These are phyloP conservation scores for Mystacides longicornis DNA, from an alignment of 2,888 invertebrate genomes.

Conservation along the genomic window DNA sequence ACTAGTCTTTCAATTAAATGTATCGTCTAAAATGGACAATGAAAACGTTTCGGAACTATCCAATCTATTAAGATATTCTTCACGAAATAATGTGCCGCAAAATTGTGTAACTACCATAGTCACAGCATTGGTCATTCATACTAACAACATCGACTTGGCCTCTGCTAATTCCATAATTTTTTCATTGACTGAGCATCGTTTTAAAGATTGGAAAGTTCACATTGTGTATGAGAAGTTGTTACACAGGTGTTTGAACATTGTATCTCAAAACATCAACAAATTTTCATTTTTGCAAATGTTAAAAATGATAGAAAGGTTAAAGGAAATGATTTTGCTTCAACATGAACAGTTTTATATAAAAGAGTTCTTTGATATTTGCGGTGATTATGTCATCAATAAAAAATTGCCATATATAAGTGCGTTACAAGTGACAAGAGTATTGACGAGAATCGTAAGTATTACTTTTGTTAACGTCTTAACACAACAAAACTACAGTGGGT, in stretches of 20 bases:
- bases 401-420: conserved; percentile 45
- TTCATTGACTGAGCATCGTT: conserved; percentile 42
- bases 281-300: conserved; percentile 45
- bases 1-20: conserved; percentile 56
- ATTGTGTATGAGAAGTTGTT: conserved; percentile 45
- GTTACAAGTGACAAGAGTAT: conserved; percentile 44
- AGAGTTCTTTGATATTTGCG: conserved; percentile 49
- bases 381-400: conserved; percentile 45
- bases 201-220: conserved; percentile 27
- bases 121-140: conserved; percentile 42
- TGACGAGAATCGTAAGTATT: conserved; percentile 50
- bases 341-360: conserved; percentile 51
- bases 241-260: conserved; percentile 44
- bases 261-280: conserved; percentile 40
- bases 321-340: conserved; percentile 40
- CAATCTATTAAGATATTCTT: conserved; percentile 49
- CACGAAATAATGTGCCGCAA: conserved; percentile 44
- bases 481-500: no score
- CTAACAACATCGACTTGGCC: conserved; percentile 39
- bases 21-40: conserved; percentile 50
- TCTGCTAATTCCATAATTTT: conserved; percentile 48
- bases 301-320: conserved; percentile 43
- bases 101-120: conserved; percentile 48
- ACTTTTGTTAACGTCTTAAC: not conserved
- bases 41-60: conserved; percentile 45